These are phyloP conservation scores for Rhagologus leucostigma DNA, from an alignment of 2,113 vertebrate species.

Conservation along the genomic window DNA sequence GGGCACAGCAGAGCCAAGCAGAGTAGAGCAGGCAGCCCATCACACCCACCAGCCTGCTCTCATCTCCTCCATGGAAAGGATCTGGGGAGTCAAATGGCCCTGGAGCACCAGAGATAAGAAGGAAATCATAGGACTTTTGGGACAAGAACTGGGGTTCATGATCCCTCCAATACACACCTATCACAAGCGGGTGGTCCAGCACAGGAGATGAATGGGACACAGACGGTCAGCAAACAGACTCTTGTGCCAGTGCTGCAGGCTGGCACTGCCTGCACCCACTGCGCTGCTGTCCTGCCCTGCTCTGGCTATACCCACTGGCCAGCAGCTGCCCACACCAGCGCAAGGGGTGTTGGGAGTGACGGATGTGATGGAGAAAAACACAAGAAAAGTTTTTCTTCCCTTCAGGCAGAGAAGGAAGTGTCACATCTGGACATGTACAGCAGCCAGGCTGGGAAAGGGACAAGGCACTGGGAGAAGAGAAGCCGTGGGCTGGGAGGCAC, in stretches of 20 bases:
- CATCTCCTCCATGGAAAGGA: not conserved
- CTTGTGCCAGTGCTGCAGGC: not conserved
- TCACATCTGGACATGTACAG: not conserved
- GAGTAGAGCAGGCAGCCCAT: not conserved
- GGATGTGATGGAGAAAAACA: not conserved
- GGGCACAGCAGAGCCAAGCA: not conserved
- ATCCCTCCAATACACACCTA: not conserved
- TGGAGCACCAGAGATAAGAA: not conserved
- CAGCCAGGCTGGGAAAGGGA: not conserved
- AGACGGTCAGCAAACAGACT: not conserved
- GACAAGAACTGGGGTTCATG: not conserved
- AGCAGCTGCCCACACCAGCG: not conserved
- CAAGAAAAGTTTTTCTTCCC: not conserved
- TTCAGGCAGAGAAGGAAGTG: not conserved
- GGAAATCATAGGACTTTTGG: not conserved
- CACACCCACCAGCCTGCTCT: not conserved
- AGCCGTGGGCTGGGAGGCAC: not conserved
- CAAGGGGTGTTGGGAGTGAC: rapidly evolving
- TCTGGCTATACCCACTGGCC: rapidly evolving
- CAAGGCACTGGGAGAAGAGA: not conserved
- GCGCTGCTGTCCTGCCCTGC: rapidly evolving
- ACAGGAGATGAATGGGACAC: not conserved
- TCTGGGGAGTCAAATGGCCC: not conserved
- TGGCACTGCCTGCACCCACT: not conserved
- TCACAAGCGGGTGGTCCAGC: not conserved